Conservation (phyloP, 1,140 invertebrate species). For the Drosophila rufa region DNA sequence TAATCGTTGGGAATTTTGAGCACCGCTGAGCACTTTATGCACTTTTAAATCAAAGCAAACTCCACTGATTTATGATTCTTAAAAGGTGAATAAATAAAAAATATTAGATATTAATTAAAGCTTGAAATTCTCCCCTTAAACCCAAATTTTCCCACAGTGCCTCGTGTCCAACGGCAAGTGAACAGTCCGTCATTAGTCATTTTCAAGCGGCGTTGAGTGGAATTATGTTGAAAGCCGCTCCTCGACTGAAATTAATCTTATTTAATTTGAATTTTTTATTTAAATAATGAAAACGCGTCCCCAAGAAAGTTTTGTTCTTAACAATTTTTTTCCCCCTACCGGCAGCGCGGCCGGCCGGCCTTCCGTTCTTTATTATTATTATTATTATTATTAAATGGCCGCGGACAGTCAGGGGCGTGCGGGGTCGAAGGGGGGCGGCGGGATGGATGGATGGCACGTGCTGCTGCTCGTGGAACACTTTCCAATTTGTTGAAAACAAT, state of each 20-base stretch:
- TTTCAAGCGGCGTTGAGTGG: constrained; percentile 80
- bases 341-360: not conserved
- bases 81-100: not conserved
- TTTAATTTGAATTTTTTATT: constrained; percentile 81
- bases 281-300: constrained; percentile 68
- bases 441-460: constrained; percentile 51
- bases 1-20: no score
- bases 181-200: constrained; percentile 75
- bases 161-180: constrained; percentile 1
- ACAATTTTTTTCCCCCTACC: constrained; percentile 6
- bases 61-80: not conserved
- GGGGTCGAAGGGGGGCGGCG: not conserved
- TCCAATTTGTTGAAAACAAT: constrained; percentile 83
- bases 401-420: constrained; percentile 31
- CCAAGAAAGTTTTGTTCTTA: constrained; percentile 62
- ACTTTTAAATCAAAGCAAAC: not conserved
- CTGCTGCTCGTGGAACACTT: constrained; percentile 73
- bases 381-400: constrained; percentile 76
- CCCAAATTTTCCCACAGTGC: constrained; percentile 1
- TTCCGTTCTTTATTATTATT: constrained; percentile 45
- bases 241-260: constrained; percentile 71
- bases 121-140: no score
- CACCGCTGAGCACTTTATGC: not conserved
- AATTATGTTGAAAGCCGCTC: constrained; percentile 63
- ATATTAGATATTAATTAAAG: not conserved